phyloP scores from a whole-genome alignment of 2,888 invertebrate species.

The Ichneumon xanthorius region DNA sequence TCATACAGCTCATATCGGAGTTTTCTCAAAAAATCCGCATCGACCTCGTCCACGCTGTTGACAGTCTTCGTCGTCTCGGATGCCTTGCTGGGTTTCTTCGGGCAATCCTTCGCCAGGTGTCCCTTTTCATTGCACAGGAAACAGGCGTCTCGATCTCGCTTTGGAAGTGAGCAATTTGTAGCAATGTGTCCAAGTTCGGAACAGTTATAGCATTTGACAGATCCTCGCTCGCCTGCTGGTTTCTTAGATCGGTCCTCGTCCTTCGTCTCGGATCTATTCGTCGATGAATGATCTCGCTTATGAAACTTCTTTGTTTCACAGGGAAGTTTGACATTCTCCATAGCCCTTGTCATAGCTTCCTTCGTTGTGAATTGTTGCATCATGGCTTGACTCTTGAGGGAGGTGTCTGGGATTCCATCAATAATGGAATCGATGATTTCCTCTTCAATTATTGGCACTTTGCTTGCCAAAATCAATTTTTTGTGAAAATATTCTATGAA shows the following conservation, averaged over 20 bases:
- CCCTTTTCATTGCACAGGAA: neutral
- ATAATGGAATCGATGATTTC: slow-evolving; percentile 63
- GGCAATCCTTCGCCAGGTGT: neutral
- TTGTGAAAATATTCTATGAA: slow-evolving; percentile 65
- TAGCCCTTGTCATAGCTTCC: slow-evolving; percentile 21
- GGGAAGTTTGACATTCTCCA: slow-evolving; percentile 19
- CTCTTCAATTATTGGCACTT: slow-evolving; percentile 48
- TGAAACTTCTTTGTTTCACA: neutral
- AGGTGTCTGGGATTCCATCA: slow-evolving; percentile 57
- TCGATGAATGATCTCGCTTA: neutral
- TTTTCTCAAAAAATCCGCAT: neutral
- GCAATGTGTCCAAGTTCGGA: neutral
- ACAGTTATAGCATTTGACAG: neutral
- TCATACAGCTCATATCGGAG: neutral
- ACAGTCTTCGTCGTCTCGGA: neutral
- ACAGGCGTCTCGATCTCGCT: neutral
- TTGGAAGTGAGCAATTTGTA: neutral
- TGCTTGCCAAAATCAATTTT: slow-evolving; percentile 61
- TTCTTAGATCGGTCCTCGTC: neutral
- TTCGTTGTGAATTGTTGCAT: slow-evolving; percentile 44
- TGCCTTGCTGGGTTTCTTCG: neutral
- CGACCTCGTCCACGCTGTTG: slow-evolving; percentile 3
- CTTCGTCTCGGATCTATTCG: neutral
- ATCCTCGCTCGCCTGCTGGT: neutral
- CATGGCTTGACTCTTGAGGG: slow-evolving; percentile 51